Evolutionary conservation across 2,797 vertebrate species (phyloP), one percentile per base, ranked within the genome.

Genomic region (Leuciscus waleckii): DNA sequence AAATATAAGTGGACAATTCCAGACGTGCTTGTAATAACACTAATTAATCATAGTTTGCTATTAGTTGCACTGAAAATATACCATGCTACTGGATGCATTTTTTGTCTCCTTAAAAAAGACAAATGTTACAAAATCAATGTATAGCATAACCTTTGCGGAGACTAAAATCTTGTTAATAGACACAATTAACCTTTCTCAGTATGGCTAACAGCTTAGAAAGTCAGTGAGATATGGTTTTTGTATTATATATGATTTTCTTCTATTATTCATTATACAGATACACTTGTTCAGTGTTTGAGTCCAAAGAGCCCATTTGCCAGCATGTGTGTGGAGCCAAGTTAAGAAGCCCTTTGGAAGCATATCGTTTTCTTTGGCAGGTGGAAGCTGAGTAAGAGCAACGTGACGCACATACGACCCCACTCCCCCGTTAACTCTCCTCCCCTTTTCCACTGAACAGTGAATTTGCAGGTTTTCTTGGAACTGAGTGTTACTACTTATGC

Each of bases 321-420:
- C 92, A 93, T 68, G 23, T 86, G 80, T 65, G 14, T 29, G 80
- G 43, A 61, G 73, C 70, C 37, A 71, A 87, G 81, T 79, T 82
- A 85, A 86, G 83, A 85, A 94, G 91, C 90, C 91, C 91, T 95
- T 94, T 93, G 94, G 89, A 94, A 95, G 93, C 92, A 94, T 92
- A 93, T 95, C 90, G 95, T 94, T 96, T 95, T 94, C 90, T 85
- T 95, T 96, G 95, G 93, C 94, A 94, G 90, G 90, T 92, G 90
- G 91, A 93, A 23, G 67, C 65, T 91, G 93, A 91, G 90, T 87
- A 90, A 93, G 91, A 90, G 90, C 89, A 83, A 88, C 88, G 90
- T 96, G 95, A 95, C 92, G 92, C 94, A 94, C 93, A 91, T 93
- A 93, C 90, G 90, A 92, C 81, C 88, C 63, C 71, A 39, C 61